phyloP scores from a whole-genome alignment of 2,797 vertebrate species.

The Smutsia temminckii region DNA sequence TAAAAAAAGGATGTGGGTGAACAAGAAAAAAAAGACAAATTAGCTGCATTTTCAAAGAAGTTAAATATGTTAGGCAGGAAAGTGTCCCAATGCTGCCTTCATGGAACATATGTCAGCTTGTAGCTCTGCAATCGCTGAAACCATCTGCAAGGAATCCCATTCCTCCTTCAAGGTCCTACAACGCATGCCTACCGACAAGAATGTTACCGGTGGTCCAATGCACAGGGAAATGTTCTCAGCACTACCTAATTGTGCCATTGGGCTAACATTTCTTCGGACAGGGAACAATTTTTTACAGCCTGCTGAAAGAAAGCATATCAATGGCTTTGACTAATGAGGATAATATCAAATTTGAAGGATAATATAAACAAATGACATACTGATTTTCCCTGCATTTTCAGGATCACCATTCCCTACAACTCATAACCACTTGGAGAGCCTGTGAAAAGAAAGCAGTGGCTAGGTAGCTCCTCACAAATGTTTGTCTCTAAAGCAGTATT shows the following conservation, averaged over 20 bases:
- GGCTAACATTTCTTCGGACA: conserved; percentile 56
- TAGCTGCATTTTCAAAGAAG: conserved; percentile 67
- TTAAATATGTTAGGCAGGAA: conserved; percentile 56
- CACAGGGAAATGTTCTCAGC: conserved; percentile 55
- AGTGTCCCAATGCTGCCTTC: conserved; percentile 61
- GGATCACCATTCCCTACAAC: neutral
- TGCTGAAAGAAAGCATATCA: conserved; percentile 45
- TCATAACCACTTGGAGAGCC: neutral
- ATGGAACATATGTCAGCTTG: conserved; percentile 25
- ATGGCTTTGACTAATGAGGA: conserved; percentile 39
- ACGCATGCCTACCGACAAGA: neutral
- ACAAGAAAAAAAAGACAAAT: conserved; percentile 57
- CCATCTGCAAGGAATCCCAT: conserved; percentile 5
- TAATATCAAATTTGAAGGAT: neutral
- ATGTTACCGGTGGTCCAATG: neutral
- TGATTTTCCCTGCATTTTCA: neutral
- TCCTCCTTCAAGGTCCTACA: neutral
- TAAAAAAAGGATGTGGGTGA: neutral
- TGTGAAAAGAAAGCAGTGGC: neutral
- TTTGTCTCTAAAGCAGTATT: neutral
- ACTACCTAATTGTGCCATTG: conserved; percentile 57
- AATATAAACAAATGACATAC: conserved; percentile 31
- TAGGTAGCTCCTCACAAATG: neutral
- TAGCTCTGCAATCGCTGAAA: neutral
- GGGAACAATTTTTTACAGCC: conserved; percentile 16